Conservation (phyloP, 2,113 vertebrate genomes). For the Oryzias javanicus region DNA sequence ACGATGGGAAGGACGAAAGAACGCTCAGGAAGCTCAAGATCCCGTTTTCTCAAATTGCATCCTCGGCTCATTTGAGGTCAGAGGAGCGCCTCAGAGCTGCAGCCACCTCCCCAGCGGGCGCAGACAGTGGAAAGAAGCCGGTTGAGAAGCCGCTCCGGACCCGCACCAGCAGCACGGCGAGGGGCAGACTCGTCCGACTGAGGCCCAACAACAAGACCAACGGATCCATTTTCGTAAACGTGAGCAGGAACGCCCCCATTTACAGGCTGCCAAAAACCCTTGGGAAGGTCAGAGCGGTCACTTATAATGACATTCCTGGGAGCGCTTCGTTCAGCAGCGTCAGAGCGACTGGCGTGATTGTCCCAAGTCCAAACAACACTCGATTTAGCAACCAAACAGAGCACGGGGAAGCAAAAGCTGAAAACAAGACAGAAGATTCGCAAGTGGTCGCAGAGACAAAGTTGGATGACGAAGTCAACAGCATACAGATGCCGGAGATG, state of each 20-base stretch:
- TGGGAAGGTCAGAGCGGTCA: neutral
- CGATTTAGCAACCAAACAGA: no score
- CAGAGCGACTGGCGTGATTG: neutral
- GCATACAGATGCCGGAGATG: neutral
- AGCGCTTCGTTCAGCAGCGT: conserved; percentile 42
- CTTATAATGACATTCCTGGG: conserved; percentile 41
- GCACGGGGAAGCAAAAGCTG: neutral
- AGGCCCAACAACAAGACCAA: neutral
- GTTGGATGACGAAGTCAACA: neutral
- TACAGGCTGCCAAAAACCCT: conserved; percentile 6
- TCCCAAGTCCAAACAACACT: no score
- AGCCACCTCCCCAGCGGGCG: neutral
- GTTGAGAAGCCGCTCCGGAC: neutral
- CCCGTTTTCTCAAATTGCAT: neutral
- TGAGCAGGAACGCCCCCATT: neutral
- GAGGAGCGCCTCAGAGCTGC: neutral
- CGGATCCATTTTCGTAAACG: rapidly evolving
- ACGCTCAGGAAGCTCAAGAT: neutral
- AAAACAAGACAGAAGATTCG: neutral
- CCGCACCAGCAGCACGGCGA: conserved; percentile 37
- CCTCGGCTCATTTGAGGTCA: conserved; percentile 8
- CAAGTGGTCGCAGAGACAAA: neutral
- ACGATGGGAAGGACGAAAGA: neutral
- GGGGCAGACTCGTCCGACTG: conserved; percentile 25
- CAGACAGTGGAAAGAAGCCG: neutral